Evolutionary conservation across 2,888 invertebrate species (phyloP).

Genomic region (Sesia bembeciformis): DNA sequence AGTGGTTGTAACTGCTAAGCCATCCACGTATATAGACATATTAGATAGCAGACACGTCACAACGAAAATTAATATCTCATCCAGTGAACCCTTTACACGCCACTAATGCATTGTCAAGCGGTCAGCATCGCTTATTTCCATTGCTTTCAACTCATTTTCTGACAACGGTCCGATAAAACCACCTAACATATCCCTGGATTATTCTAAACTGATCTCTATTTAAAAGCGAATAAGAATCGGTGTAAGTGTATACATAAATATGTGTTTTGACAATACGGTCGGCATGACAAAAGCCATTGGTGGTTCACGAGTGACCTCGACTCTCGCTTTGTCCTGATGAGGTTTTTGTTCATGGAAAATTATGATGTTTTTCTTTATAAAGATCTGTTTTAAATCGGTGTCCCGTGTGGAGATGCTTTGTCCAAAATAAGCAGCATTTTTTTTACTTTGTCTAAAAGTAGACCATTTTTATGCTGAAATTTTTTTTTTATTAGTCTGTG

Average conservation of each 20-base stretch:
- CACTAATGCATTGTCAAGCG: conserved; percentile 30
- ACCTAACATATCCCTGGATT: neutral
- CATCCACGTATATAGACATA: too few species aligned
- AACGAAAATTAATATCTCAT: conserved; percentile 40
- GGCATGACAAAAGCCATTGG: conserved; percentile 6
- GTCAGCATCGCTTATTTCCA: conserved; percentile 43
- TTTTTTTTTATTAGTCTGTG: too few species aligned
- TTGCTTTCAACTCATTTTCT: conserved; percentile 22
- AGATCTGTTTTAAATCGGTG: neutral
- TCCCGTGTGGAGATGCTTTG: neutral
- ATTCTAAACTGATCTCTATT: conserved; percentile 1
- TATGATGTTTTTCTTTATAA: conserved; percentile 9
- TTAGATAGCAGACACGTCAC: conserved; percentile 19
- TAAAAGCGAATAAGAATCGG: neutral
- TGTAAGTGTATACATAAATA: neutral
- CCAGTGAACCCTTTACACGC: conserved; percentile 28
- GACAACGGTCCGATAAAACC: conserved; percentile 8
- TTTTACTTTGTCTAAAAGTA: too few species aligned
- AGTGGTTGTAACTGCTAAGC: too few species aligned
- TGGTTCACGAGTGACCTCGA: conserved; percentile 14
- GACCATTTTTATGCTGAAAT: too few species aligned
- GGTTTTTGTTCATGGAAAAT: conserved; percentile 23
- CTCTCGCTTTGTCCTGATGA: conserved; percentile 23
- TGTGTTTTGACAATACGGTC: neutral
- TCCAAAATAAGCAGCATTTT: neutral